Evolutionary conservation across 2,113 vertebrate genomes (phyloP).

Genomic region (Vicugna pacos): DNA sequence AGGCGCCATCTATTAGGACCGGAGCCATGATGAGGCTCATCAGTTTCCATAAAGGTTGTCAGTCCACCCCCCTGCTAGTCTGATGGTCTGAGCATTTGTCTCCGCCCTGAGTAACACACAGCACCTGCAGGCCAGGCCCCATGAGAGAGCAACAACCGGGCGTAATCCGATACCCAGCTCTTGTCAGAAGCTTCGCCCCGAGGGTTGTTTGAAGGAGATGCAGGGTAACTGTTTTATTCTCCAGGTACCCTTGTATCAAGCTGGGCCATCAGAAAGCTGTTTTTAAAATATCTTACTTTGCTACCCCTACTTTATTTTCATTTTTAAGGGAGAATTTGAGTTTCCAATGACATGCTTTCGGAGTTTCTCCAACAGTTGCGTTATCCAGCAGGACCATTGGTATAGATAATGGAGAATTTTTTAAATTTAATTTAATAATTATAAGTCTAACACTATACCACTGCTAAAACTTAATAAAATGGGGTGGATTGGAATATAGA

Average conservation of each 20-base stretch:
- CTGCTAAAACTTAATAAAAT: background rate
- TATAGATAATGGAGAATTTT: background rate
- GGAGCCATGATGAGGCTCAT: constrained; percentile 25
- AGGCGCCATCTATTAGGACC: background rate
- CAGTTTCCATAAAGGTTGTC: constrained; percentile 20
- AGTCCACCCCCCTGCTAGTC: constrained; percentile 9
- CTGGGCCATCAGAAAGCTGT: background rate
- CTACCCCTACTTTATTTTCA: background rate
- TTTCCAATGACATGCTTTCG: background rate
- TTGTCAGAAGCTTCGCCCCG: background rate
- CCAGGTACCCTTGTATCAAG: background rate
- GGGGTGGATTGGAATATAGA: background rate
- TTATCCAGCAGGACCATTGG: background rate
- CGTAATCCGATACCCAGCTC: background rate
- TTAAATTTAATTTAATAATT: background rate
- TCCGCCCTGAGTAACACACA: background rate
- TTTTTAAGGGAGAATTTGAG: background rate
- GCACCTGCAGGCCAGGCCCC: background rate
- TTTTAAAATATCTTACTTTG: background rate
- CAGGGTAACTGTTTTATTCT: background rate
- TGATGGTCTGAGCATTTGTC: background rate
- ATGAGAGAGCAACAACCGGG: background rate
- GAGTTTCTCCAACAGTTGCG: background rate
- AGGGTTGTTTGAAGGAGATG: constrained; percentile 1
- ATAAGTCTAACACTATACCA: background rate